These are phyloP conservation scores for Pollenia amentaria DNA, from an alignment of 2,888 invertebrate genomes.

Conservation along the genomic window DNA sequence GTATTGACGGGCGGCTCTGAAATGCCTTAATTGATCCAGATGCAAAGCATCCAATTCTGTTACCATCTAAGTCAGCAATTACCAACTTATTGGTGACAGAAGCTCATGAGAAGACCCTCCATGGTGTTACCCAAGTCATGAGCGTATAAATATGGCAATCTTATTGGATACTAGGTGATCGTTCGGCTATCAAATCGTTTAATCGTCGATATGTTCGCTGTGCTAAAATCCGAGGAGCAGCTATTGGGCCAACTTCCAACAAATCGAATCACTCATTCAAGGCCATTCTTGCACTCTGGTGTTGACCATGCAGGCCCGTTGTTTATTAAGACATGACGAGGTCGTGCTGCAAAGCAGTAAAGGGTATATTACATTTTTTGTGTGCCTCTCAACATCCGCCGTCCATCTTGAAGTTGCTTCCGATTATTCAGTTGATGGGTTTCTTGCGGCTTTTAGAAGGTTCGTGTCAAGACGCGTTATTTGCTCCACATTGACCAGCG, in stretches of 20 bases:
- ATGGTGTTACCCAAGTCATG: slow-evolving; percentile 36
- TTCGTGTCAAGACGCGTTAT: slow-evolving; percentile 47
- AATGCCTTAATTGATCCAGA: slow-evolving; percentile 35
- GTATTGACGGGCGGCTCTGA: slow-evolving; percentile 24
- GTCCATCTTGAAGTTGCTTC: slow-evolving; percentile 53
- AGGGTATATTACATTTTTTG: slow-evolving; percentile 51
- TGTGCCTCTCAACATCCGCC: slow-evolving; percentile 39
- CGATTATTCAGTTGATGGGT: slow-evolving; percentile 45
- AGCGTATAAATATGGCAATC: slow-evolving; percentile 21
- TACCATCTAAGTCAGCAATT: slow-evolving; percentile 32
- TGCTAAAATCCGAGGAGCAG: slow-evolving; percentile 46
- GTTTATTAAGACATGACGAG: slow-evolving; percentile 45
- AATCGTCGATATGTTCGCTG: slow-evolving; percentile 40
- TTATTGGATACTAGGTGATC: slow-evolving; percentile 43
- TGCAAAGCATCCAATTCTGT: slow-evolving; percentile 32
- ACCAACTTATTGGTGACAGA: slow-evolving; percentile 16
- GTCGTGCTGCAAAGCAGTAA: slow-evolving; percentile 39
- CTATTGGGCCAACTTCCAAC: slow-evolving; percentile 69
- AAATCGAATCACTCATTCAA: slow-evolving; percentile 34
- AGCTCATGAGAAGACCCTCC: slow-evolving; percentile 29
- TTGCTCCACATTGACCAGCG: slow-evolving; percentile 22
- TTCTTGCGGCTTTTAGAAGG: slow-evolving; percentile 51
- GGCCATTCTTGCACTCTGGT: slow-evolving; percentile 43
- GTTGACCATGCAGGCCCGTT: slow-evolving; percentile 67
- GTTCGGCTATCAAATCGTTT: slow-evolving; percentile 42